Percentiles rank a stretch among this genome's conserved stretches.
Conservation (phyloP, 2,888 invertebrate genomes). For the Pristionchus fissidentatus region DNA sequence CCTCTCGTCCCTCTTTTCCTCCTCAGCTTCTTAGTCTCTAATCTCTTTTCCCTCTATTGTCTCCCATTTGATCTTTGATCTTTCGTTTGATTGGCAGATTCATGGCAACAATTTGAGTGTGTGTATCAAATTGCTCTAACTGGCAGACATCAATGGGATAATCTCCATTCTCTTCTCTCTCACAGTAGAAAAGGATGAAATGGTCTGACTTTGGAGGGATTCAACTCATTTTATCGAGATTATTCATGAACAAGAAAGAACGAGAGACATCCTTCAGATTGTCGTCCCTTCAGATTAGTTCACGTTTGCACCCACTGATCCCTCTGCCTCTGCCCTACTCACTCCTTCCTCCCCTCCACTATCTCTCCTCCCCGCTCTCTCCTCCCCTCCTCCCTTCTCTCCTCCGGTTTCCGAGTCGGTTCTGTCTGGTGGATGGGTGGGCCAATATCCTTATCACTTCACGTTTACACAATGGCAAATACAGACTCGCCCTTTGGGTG, state of each 20-base stretch:
- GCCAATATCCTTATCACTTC: slow-evolving; percentile 28
- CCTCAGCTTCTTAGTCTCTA: not conserved
- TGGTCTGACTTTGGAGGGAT: too few species aligned
- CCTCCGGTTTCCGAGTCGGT: slow-evolving; percentile 6
- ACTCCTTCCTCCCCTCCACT: too few species aligned
- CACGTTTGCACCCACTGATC: slow-evolving; percentile 15
- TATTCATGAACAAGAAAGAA: too few species aligned
- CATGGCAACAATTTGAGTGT: not conserved
- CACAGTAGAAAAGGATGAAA: too few species aligned
- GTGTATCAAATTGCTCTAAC: not conserved
- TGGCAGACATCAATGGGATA: not conserved
- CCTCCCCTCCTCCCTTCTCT: not conserved
- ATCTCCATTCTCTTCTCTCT: not conserved
- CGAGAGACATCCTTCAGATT: too few species aligned
- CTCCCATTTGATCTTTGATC: not conserved
- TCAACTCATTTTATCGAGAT: too few species aligned
- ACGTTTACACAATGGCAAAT: slow-evolving; percentile 24
- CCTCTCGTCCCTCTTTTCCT: not conserved
- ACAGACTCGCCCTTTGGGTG: not conserved
- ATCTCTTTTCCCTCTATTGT: not conserved
- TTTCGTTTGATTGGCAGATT: not conserved
- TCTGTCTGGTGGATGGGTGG: not conserved
- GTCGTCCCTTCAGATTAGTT: not conserved
- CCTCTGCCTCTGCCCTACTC: not conserved
- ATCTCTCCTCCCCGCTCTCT: not conserved